These are phyloP conservation scores for Lepus timidus DNA, from an alignment of 2,113 vertebrate species.

Conservation along the genomic window DNA sequence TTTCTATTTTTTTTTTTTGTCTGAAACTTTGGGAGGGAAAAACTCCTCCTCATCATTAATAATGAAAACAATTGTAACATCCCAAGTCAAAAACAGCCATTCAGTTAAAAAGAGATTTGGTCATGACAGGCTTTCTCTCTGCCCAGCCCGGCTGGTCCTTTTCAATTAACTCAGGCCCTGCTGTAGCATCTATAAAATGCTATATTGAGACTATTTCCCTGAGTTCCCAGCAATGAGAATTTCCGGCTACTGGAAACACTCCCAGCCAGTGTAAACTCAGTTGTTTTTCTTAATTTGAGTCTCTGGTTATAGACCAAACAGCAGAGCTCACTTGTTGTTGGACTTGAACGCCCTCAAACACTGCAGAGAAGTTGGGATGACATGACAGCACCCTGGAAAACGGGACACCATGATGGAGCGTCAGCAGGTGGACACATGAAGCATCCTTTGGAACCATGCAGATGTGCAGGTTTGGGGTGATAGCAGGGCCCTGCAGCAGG, in stretches of 20 bases:
- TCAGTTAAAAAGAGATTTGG: constrained; percentile 13
- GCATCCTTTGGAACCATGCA: neutral
- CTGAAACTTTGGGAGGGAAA: neutral
- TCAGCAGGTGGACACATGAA: neutral
- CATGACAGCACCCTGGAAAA: neutral
- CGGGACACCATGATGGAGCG: accelerated
- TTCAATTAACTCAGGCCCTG: neutral
- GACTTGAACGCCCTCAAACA: neutral
- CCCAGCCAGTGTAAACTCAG: constrained; percentile 11
- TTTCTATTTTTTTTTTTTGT: neutral
- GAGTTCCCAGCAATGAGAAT: constrained; percentile 58
- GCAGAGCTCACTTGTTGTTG: neutral
- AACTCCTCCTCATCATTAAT: neutral
- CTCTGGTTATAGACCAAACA: constrained; percentile 23
- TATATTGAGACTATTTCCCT: neutral
- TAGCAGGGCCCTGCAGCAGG: neutral
- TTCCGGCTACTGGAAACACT: constrained; percentile 75
- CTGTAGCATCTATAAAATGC: constrained; percentile 22
- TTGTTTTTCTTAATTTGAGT: constrained; percentile 61
- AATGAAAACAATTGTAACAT: neutral
- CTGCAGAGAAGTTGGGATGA: neutral
- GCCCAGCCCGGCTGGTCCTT: neutral
- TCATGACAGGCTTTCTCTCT: neutral
- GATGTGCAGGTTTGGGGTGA: neutral
- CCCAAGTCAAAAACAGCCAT: neutral